phyloP scores from a whole-genome alignment of 2,888 invertebrate species.

The Phoenoteleia sp. region DNA sequence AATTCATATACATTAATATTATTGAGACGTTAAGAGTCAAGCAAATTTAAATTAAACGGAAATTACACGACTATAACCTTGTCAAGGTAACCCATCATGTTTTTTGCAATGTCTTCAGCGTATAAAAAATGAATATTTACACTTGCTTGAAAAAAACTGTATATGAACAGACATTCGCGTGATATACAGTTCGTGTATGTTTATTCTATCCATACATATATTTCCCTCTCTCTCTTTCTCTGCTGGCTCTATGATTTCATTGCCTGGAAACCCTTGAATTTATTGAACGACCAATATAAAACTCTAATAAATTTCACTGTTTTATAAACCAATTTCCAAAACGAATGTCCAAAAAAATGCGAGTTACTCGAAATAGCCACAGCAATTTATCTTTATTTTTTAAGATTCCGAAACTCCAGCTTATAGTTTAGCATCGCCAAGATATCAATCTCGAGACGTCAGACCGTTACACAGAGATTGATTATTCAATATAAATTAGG shows the following conservation, averaged over 20 bases:
- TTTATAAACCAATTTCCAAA: slow-evolving; percentile 37
- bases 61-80: slow-evolving; percentile 6
- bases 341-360: slow-evolving; percentile 10
- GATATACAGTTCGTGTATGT: not conserved
- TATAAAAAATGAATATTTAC: too few relatives aligned
- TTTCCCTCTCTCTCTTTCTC: too few relatives aligned
- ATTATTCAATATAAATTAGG: slow-evolving; percentile 47
- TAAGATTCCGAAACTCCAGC: slow-evolving; percentile 35
- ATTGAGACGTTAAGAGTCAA: slow-evolving; percentile 10
- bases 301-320: slow-evolving; percentile 24
- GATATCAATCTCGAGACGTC: slow-evolving; percentile 45
- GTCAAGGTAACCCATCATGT: too few relatives aligned
- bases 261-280: slow-evolving; percentile 36
- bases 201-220: slow-evolving; percentile 9
- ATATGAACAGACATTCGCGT: not conserved
- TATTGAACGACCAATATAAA: slow-evolving; percentile 46
- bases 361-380: not conserved
- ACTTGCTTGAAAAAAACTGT: not conserved
- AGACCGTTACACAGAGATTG: slow-evolving; percentile 27
- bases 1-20: slow-evolving; percentile 14
- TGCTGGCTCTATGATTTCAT: slow-evolving; percentile 24
- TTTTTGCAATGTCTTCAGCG: too few relatives aligned
- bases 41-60: slow-evolving; percentile 32
- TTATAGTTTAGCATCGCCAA: slow-evolving; percentile 30
- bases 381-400: slow-evolving; percentile 57